These are phyloP conservation scores for Seriola aureovittata DNA, from an alignment of 2,113 vertebrate species.

Conservation along the genomic window DNA sequence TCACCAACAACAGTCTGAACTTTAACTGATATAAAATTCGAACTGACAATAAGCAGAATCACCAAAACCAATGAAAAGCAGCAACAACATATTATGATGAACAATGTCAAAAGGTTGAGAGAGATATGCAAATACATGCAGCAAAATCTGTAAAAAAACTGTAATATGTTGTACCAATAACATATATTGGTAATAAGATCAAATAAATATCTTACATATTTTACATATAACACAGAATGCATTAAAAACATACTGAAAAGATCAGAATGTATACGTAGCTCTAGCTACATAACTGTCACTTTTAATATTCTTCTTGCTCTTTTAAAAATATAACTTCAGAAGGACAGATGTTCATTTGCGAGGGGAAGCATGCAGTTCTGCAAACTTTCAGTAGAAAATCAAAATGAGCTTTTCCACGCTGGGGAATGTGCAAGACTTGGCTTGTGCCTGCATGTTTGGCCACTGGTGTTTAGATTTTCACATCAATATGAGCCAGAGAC, in stretches of 20 bases:
- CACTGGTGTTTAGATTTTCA: neutral
- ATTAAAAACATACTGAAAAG: neutral
- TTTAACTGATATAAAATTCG: neutral
- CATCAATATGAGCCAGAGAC: neutral
- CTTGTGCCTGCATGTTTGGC: neutral
- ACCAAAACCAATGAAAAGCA: neutral
- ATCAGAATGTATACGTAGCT: neutral
- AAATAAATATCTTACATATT: neutral
- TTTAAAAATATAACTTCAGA: neutral
- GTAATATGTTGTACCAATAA: neutral
- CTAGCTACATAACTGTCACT: neutral
- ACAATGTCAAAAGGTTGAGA: no score
- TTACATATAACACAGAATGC: neutral
- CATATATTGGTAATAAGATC: neutral
- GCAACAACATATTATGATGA: neutral
- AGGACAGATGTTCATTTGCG: conserved; percentile 23
- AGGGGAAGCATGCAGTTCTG: neutral
- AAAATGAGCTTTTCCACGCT: neutral
- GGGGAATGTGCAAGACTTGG: neutral
- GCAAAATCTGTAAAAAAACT: no score
- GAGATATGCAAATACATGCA: no score
- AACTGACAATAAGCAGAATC: neutral
- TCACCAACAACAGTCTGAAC: neutral
- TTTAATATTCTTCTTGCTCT: neutral
- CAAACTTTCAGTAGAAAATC: neutral